Base-by-base conservation (phyloP, 2,888 invertebrate species). In the Listrodromus nycthemerus region DNA sequence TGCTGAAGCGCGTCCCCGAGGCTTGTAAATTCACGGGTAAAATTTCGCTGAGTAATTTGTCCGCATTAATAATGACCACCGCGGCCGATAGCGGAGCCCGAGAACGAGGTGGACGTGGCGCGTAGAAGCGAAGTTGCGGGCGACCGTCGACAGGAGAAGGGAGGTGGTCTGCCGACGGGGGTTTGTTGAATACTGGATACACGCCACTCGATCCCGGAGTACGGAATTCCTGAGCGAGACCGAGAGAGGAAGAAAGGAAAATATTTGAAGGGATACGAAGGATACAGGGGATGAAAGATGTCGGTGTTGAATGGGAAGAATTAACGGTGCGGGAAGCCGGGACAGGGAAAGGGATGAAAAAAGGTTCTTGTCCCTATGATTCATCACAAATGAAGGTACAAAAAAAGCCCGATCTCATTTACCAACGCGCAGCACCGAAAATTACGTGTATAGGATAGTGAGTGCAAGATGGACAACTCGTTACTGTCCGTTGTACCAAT, bases 21-120 rank as follows among this genome's bases (percentile, higher is more conserved):
- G 75, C 71, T 76, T 77, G 78, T 78, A 84, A 84, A 86, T 87
- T 85, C 78, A 85, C 67, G 80, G 80, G 66, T 82, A 80, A 83
- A 85, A 83, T 86, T 90, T 89, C 85, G 90, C 91, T 91, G 91
- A 90, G 89, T 91, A 91, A 91, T 91, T 91, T 89, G 85, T 80
- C 83, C 82, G 87, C 88, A 91, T 91, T 91, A 91, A 90, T 90
- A 89, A 91, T 87, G 89, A 87, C 87, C 86, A 80, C 77, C 80
- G 77, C 61, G 58, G 58, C 41, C 77, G 75, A 86, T 87, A 83
- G 73, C 52, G n/a, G 61, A 50, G 48, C 52, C 19, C 21, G 70
- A 55, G 33, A 58, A 70, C 30, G 16, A 48, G 79, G n/a, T 63
- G 65, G 37, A 45, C 45, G 73, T 67, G 61, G 24, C 55, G 80